These are phyloP conservation scores for Chroicocephalus ridibundus DNA, from an alignment of 2,113 vertebrate species.

Conservation along the genomic window DNA sequence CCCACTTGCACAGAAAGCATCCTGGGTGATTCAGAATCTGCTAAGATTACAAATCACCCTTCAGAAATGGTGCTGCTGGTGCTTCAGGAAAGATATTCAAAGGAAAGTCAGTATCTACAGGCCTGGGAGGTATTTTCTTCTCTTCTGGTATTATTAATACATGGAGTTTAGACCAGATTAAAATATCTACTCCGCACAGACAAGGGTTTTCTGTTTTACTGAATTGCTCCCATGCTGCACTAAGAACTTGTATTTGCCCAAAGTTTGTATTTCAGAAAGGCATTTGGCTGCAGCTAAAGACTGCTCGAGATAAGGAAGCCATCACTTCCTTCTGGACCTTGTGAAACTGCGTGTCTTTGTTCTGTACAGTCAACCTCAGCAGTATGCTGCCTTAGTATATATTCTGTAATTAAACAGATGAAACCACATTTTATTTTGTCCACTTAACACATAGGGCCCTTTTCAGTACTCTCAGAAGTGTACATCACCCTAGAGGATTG, in stretches of 20 bases:
- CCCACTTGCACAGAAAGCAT: background rate
- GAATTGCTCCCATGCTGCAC: background rate
- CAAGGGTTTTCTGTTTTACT: background rate
- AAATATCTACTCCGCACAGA: background rate
- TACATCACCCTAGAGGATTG: background rate
- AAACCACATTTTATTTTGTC: background rate
- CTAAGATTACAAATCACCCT: background rate
- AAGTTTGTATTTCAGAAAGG: background rate
- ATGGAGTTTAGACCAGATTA: background rate
- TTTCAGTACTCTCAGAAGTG: background rate
- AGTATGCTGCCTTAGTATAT: fast-evolving
- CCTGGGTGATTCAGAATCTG: background rate
- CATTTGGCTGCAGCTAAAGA: background rate
- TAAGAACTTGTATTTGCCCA: background rate
- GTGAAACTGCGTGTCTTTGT: background rate
- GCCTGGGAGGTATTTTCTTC: background rate
- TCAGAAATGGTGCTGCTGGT: background rate
- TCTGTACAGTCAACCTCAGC: background rate
- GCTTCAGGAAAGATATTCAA: background rate
- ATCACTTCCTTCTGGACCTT: background rate
- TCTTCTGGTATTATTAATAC: background rate
- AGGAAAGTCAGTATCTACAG: background rate
- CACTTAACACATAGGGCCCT: background rate
- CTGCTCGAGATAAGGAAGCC: background rate
- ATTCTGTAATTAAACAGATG: background rate